phyloP scores from a whole-genome alignment of 2,888 invertebrate genomes.

The Abscondita cerata region DNA sequence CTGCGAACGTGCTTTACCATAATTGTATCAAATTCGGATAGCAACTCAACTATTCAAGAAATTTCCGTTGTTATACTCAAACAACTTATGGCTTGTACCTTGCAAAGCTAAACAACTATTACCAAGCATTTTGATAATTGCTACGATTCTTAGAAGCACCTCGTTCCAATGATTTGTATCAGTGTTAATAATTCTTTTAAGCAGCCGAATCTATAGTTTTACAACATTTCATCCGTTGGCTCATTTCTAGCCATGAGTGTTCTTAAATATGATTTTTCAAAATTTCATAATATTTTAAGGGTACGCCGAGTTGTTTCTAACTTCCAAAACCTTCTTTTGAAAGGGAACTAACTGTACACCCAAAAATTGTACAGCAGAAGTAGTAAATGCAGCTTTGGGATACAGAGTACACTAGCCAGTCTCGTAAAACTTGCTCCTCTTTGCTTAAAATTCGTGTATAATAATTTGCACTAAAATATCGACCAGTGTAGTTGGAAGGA shows the following conservation, averaged over 20 bases:
- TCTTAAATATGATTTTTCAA: conserved; percentile 2
- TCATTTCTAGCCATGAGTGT: conserved; percentile 14
- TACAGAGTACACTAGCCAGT: conserved; percentile 24
- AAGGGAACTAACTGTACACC: conserved; percentile 3
- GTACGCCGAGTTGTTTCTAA: neutral
- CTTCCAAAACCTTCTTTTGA: conserved; percentile 2
- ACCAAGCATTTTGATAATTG: conserved; percentile 24
- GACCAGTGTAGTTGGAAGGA: neutral
- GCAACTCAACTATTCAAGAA: too few relatives aligned
- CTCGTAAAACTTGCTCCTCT: conserved; percentile 23
- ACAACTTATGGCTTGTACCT: conserved; percentile 23
- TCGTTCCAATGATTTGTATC: conserved; percentile 20
- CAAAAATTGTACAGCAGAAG: conserved; percentile 18
- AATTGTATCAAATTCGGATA: too few relatives aligned
- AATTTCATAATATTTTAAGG: conserved; percentile 7
- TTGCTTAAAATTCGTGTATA: conserved; percentile 30
- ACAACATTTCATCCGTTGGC: too few relatives aligned
- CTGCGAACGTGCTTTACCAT: neutral
- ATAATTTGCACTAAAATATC: conserved; percentile 15
- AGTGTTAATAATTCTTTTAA: conserved; percentile 13
- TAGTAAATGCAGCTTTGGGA: conserved; percentile 22
- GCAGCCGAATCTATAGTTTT: conserved; percentile 17
- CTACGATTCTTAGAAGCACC: conserved; percentile 5
- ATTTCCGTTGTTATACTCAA: too few relatives aligned
- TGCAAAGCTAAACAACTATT: conserved; percentile 21